Evolutionary conservation across 1,140 invertebrate species (phyloP), one percentile per base, ranked within the genome.

Genomic region (Ips typographus): DNA sequence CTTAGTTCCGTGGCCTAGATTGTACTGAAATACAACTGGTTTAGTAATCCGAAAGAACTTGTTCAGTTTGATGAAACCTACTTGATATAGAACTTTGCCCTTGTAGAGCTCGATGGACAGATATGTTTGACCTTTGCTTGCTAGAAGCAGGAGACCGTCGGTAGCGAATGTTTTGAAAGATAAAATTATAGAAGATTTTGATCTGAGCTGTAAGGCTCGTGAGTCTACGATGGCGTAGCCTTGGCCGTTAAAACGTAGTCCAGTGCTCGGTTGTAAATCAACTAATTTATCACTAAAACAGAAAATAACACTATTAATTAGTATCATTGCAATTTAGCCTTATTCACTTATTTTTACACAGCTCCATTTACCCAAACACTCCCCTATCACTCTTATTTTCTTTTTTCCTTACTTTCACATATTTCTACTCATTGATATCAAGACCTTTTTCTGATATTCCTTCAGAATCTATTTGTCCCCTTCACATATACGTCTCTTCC

Each of bases 91-190:
- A 1, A 98, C 83, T 40, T 83, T 84, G 5, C 95, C 95, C 70
- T 91, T 85, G 66, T 85, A 81, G 77, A 98, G 82, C 79, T 98
- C 93, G 40, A 99, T 76, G 0, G 94, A 90, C 68, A 97, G 84
- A 82, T 92, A 98, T 65, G 88, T 90, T 73, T 82, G 83, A 62
- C 83, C 77, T 82, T 90, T 84, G 3, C 90, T 91, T 73, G 93
- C 90, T 51, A 94, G 84, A 82, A 96, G 96, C 2, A 99, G 83
- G 2, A 98, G 79, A 0, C 96, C 97, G 75, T 97, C 88, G 39
- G 88, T 86, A 5, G 91, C 88, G 71, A 90, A 91, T 0, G 95
- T 98, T 76, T 94, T 94, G 80, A 99, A 97, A 43, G 85, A 87
- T 42, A 98, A 79, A 73, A 85, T 79, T 75, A 97, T 81, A 75